Evolutionary conservation across 2,797 vertebrate genomes (phyloP).

Genomic region (Nyctalus aviator): DNA sequence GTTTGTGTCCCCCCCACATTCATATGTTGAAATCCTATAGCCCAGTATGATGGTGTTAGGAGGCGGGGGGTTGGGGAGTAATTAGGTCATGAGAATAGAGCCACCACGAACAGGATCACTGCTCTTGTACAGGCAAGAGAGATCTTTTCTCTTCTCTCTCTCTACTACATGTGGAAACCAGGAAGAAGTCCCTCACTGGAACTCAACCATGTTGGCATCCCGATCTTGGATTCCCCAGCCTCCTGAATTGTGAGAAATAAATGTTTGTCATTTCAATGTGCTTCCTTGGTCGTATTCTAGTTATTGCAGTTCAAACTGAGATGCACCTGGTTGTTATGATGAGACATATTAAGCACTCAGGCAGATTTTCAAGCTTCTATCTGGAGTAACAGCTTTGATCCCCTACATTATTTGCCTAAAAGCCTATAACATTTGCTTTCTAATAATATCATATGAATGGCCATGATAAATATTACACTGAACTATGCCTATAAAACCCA

Average conservation of each 20-base stretch:
- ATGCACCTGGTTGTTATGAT: not conserved
- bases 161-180: not conserved
- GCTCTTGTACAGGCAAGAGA: not conserved
- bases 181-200: not conserved
- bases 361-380: not conserved
- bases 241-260: not conserved
- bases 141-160: not conserved
- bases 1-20: not conserved
- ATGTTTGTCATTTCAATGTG: not conserved
- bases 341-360: not conserved
- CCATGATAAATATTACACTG: not conserved
- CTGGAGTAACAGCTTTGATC: not conserved
- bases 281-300: not conserved
- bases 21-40: not conserved
- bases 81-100: not conserved
- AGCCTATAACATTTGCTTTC: not conserved
- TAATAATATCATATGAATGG: not conserved
- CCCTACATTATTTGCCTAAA: not conserved
- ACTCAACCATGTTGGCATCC: not conserved
- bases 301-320: not conserved
- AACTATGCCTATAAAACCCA: not conserved
- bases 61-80: not conserved
- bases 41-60: not conserved
- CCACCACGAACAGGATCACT: not conserved
- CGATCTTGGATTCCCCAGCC: not conserved